Evolutionary conservation across 1,140 invertebrate genomes (phyloP), one percentile per base, ranked within the genome.

Genomic region (Danaus plexippus): DNA sequence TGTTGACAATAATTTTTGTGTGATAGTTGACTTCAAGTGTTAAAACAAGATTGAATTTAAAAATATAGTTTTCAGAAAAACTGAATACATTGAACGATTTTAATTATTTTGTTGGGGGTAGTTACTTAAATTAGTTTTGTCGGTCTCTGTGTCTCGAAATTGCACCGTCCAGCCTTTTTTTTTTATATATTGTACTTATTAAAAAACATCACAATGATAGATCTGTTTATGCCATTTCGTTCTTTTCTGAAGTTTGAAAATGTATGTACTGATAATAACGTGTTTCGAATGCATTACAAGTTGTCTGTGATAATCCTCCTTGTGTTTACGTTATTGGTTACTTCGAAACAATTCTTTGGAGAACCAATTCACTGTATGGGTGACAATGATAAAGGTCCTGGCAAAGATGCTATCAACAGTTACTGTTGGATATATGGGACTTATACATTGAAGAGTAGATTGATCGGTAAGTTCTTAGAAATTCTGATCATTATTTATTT

Each of bases 401-500:
- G 87, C 18, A 85, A 85, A 61, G 87, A 92, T 60, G 88, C 91
- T 41, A 88, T 94, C 43, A 91, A 94, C 60, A 90, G 90, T 13
- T 94, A 91, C 67, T 95, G 94, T 77, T 95, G 92, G 92, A 93
- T 94, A 43, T 90, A 92, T 70, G 92, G 93, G 48, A 94, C 93
- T 1, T 94, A 91, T 66, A 93, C 92, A 0, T 67, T 92, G 3
- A 82, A 85, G 59, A 86, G 89, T 56, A 76, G 85, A 18, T 60
- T 86, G 11, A 58, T 61, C 50, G 79, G 88, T 90, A 70, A 77
- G 78, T 46, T 48, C 43, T 12, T 9, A 11, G 15, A n/a, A 43
- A 43, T 32, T 51, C 47, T 46, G 32, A 12, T 32, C 22, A 32
- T 6, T n/a, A n/a, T 32, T 32, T 4, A 2, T 32, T 32, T 6